Evolutionary conservation across 2,113 vertebrate species (phyloP).

Genomic region (Lepus europaeus): DNA sequence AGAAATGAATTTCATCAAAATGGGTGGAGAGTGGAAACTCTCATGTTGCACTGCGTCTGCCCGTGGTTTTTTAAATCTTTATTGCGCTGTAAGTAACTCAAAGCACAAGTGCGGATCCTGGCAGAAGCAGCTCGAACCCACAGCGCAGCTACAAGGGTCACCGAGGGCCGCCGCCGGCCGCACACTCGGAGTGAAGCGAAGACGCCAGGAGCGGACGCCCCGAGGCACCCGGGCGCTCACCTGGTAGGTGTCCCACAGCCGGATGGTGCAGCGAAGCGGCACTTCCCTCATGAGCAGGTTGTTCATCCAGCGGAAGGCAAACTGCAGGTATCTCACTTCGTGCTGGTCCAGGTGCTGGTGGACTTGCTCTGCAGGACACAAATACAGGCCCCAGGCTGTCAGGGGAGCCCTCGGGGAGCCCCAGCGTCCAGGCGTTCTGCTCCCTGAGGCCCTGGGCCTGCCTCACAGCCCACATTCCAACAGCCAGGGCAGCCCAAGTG

Average conservation of each 20-base stretch:
- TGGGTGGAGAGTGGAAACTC: not conserved
- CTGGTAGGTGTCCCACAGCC: constrained; percentile 98
- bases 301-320: constrained; percentile 99
- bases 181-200: too few relatives aligned
- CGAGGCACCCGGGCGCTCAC: constrained; percentile 83
- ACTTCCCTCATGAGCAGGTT: constrained; percentile 98
- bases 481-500: fast-evolving
- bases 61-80: not conserved
- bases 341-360: constrained; percentile 96
- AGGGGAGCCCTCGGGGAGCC: not conserved
- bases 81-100: not conserved
- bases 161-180: too few relatives aligned
- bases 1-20: constrained; percentile 41
- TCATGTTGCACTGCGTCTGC: not conserved
- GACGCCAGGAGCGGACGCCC: fast-evolving
- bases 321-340: constrained; percentile 97
- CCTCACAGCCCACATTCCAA: fast-evolving
- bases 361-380: constrained; percentile 91
- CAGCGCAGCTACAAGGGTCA: fast-evolving
- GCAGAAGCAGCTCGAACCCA: not conserved
- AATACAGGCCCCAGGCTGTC: constrained; percentile 1
- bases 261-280: constrained; percentile 94
- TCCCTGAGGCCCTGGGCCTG: fast-evolving
- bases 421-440: fast-evolving
- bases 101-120: not conserved